These are phyloP conservation scores for Heliocidaris erythrogramma DNA, from an alignment of 35 echinoderm and acorn worm genomes.

Conservation along the genomic window DNA sequence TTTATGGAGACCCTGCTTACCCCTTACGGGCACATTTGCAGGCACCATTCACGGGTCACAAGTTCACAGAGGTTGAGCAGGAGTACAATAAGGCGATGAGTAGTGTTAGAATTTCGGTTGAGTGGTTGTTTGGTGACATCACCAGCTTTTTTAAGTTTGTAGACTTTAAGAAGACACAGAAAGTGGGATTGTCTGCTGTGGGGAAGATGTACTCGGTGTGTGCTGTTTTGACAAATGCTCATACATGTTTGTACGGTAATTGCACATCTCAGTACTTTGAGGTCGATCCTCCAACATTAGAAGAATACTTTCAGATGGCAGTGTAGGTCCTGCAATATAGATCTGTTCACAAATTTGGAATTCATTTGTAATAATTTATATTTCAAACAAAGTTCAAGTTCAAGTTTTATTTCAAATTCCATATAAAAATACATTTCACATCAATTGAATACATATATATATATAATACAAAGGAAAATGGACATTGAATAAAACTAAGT, in stretches of 20 bases:
- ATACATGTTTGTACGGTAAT: conserved; percentile 64
- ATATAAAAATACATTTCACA: no score
- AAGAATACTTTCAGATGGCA: conserved; percentile 55
- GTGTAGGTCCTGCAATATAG: no score
- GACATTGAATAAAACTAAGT: no score
- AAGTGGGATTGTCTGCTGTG: conserved; percentile 63
- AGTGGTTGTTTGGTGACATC: conserved; percentile 84
- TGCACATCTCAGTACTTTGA: conserved; percentile 59
- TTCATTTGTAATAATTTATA: no score
- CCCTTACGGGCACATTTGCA: conserved; percentile 65
- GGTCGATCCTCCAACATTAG: conserved; percentile 53
- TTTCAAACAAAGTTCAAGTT: no score
- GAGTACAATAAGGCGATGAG: conserved; percentile 61
- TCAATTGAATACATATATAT: no score
- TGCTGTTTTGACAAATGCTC: conserved; percentile 73
- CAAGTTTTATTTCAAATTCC: no score
- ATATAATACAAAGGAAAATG: no score
- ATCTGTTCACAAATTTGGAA: no score
- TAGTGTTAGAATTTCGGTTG: conserved; percentile 53
- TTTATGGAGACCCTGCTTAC: conserved; percentile 83
- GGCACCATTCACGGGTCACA: conserved; percentile 45
- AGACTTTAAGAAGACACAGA: conserved; percentile 76
- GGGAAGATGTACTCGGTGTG: conserved; percentile 63
- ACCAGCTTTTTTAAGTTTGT: conserved; percentile 67
- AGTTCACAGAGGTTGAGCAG: conserved; percentile 55